These are phyloP conservation scores for Riparia riparia DNA, from an alignment of 2,113 vertebrate genomes.

Conservation along the genomic window DNA sequence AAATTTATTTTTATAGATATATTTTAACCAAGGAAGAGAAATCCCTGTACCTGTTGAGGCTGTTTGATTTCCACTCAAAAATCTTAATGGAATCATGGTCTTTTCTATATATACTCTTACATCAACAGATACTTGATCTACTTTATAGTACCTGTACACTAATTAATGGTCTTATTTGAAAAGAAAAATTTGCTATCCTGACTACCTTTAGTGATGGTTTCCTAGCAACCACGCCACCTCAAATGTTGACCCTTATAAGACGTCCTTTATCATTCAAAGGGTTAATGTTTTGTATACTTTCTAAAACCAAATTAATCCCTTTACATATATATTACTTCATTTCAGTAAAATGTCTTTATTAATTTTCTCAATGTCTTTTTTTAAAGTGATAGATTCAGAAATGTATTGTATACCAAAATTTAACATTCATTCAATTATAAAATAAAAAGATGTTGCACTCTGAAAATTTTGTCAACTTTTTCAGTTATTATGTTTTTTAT, in stretches of 20 bases:
- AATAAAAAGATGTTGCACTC: neutral
- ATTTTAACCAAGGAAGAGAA: neutral
- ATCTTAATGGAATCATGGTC: neutral
- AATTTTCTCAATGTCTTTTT: neutral
- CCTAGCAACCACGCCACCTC: conserved; percentile 40
- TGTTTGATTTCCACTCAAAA: neutral
- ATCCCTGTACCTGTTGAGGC: neutral
- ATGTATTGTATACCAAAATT: neutral
- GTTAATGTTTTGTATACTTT: neutral
- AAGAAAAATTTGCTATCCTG: conserved; percentile 1
- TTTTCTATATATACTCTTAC: neutral
- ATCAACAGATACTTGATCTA: neutral
- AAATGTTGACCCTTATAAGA: neutral
- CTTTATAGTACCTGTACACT: neutral
- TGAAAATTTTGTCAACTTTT: neutral
- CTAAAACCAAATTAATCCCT: neutral
- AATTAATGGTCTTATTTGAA: conserved; percentile 35
- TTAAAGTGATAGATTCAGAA: neutral
- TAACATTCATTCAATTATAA: neutral
- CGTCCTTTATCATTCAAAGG: neutral
- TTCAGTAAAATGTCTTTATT: neutral
- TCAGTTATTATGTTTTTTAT: neutral
- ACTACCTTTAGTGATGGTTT: conserved; percentile 15
- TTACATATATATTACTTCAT: neutral
- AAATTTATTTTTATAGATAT: neutral